Conservation (phyloP, 2,113 vertebrate genomes). For the Gallinago undulata region DNA sequence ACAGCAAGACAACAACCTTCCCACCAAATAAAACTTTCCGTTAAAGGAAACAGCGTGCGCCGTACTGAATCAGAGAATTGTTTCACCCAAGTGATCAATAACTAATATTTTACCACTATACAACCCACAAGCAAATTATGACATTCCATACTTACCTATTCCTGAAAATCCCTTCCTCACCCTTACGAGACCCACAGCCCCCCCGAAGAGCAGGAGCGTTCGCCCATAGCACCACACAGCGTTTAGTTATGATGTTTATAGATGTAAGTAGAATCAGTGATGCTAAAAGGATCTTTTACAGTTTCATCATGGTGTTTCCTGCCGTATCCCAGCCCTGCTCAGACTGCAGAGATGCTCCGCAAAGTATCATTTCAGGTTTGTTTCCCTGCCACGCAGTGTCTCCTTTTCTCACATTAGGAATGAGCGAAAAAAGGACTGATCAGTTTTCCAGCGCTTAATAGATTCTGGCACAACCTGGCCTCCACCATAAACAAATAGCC, state of each 20-base stretch:
- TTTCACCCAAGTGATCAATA: not conserved
- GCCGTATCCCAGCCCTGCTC: not conserved
- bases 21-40: not conserved
- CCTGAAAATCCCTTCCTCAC: not conserved
- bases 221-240: not conserved
- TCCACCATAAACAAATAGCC: constrained; percentile 41
- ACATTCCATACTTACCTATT: not conserved
- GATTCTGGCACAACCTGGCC: constrained; percentile 45
- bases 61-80: not conserved
- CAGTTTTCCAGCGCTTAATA: constrained; percentile 9
- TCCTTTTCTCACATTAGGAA: not conserved
- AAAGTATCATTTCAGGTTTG: not conserved
- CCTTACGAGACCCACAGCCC: not conserved
- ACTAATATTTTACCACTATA: not conserved
- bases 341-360: not conserved
- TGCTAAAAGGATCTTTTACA: not conserved
- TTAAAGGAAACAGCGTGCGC: not conserved
- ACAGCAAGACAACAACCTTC: not conserved
- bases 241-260: not conserved
- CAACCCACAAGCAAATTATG: not conserved
- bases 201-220: not conserved
- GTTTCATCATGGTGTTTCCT: not conserved
- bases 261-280: not conserved
- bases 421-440: not conserved
- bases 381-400: not conserved